Percentiles rank a stretch among this genome's conserved stretches.
These are phyloP conservation scores for Gavialis gangeticus DNA, from an alignment of 2,113 vertebrate species.

Conservation along the genomic window DNA sequence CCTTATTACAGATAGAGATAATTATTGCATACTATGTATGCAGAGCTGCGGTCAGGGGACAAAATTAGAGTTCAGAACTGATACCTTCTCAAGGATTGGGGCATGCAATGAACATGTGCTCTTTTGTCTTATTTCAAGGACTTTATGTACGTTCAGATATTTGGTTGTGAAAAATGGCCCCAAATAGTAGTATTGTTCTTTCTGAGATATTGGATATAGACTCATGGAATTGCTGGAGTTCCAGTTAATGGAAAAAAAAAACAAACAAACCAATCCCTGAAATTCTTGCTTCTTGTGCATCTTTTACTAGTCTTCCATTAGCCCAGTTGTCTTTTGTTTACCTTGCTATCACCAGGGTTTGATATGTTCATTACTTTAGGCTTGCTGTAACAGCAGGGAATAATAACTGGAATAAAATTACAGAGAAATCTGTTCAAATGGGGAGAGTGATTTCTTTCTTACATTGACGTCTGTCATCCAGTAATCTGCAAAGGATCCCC, in stretches of 20 bases:
- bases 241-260: not conserved
- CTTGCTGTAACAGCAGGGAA: not conserved
- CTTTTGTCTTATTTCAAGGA: too few relatives aligned
- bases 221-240: not conserved
- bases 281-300: not conserved
- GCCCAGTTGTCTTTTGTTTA: not conserved
- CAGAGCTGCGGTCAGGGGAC: too few relatives aligned
- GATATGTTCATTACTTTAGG: not conserved
- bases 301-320: not conserved
- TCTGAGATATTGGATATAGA: not conserved
- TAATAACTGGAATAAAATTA: not conserved
- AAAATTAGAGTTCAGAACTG: too few relatives aligned
- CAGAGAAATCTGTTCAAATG: not conserved
- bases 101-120: too few relatives aligned
- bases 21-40: too few relatives aligned
- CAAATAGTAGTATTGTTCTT: not conserved
- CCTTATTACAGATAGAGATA: too few relatives aligned
- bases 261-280: not conserved
- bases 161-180: not conserved
- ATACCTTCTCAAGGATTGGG: too few relatives aligned
- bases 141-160: not conserved
- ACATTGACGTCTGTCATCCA: not conserved
- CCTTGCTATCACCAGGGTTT: not conserved
- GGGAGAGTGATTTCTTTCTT: not conserved
- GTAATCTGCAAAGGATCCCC: not conserved